Conservation (phyloP, 30 jellyfish, hydroid and myxozoan genomes). For the Sanderia malayensis region DNA sequence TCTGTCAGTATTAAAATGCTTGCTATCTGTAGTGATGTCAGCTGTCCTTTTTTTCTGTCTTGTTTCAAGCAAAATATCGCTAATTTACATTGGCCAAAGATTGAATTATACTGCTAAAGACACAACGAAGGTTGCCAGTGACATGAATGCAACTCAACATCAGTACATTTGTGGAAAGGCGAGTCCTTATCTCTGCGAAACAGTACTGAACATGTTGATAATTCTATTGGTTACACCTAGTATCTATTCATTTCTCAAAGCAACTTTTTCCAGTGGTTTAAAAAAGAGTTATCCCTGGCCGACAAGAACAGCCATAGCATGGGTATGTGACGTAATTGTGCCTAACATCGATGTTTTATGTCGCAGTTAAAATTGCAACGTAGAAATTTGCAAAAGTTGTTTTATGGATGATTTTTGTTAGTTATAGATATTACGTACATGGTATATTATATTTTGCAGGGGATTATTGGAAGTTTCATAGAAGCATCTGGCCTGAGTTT, state of each 20-base stretch:
- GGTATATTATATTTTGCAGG: conserved; percentile 45
- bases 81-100: conserved; percentile 65
- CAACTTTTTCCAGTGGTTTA: conserved; percentile 61
- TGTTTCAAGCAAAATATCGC: conserved; percentile 73
- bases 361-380: too few species aligned
- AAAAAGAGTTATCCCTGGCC: conserved; percentile 96
- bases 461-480: conserved; percentile 67
- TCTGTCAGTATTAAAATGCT: conserved; percentile 57
- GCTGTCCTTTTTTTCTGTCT: conserved; percentile 55
- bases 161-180: neutral
- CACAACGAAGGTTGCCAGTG: neutral
- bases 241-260: conserved; percentile 43
- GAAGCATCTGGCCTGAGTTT: conserved; percentile 88
- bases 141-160: neutral
- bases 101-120: conserved; percentile 12
- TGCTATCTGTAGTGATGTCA: conserved; percentile 58
- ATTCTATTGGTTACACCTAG: conserved; percentile 69
- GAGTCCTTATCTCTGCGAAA: conserved; percentile 49
- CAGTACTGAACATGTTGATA: conserved; percentile 70
- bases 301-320: conserved; percentile 62
- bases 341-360: too few species aligned
- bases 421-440: too few species aligned
- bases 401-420: too few species aligned
- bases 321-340: conserved; percentile 76
- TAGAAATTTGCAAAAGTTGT: too few species aligned